Evolutionary conservation across 2,797 vertebrate genomes (phyloP).

Genomic region (Serranus cabrilla): DNA sequence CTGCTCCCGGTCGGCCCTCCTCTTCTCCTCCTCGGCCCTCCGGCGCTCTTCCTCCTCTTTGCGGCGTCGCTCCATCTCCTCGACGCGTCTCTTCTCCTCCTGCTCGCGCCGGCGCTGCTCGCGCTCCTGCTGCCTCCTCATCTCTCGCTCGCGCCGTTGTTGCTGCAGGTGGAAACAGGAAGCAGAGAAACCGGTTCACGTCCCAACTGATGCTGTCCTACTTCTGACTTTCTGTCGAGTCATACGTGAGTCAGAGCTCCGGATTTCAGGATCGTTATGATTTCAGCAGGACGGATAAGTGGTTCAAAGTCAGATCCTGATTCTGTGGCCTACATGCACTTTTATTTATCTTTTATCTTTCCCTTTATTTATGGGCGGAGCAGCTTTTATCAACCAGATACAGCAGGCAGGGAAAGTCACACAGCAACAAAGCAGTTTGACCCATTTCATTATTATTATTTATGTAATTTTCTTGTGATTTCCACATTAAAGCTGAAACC

Average conservation of each 20-base stretch:
- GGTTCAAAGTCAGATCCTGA: not conserved
- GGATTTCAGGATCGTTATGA: too few species aligned
- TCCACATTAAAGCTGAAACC: too few species aligned
- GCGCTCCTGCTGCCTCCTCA: constrained; percentile 95
- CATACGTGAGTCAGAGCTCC: not conserved
- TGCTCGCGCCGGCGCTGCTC: constrained; percentile 96
- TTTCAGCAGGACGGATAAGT: too few species aligned
- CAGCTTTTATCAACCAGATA: too few species aligned
- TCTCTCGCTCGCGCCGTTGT: constrained; percentile 96
- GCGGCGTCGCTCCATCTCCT: constrained; percentile 94
- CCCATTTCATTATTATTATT: too few species aligned
- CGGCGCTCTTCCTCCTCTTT: constrained; percentile 97
- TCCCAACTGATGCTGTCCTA: constrained; percentile 16
- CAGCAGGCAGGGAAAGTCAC: too few species aligned
- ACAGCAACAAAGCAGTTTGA: too few species aligned
- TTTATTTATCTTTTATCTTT: too few species aligned
- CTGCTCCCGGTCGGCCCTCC: constrained; percentile 96
- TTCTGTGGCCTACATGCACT: not conserved
- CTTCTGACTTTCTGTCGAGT: constrained; percentile 9
- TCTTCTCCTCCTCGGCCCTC: constrained; percentile 95
- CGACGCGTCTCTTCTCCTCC: constrained; percentile 94
- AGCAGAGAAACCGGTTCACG: not conserved
- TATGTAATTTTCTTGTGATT: too few species aligned
- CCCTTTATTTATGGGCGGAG: too few species aligned
- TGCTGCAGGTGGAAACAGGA: constrained; percentile 84